Evolutionary conservation across 2,888 invertebrate genomes (phyloP).

Genomic region (Thera obeliscata): DNA sequence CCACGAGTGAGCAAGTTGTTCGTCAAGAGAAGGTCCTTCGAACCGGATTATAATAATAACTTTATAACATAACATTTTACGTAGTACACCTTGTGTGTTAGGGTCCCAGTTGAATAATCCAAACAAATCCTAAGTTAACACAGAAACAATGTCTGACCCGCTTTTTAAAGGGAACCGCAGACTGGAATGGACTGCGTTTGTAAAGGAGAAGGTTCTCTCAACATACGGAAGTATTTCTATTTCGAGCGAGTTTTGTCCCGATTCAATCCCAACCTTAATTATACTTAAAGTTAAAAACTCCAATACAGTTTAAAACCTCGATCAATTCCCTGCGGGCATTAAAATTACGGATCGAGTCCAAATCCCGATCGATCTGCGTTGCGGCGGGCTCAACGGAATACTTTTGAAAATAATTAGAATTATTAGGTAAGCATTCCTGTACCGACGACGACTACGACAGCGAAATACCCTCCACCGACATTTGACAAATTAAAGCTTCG

Average conservation of each 20-base stretch:
- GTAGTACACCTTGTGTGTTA: background rate
- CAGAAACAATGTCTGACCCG: constrained; percentile 1
- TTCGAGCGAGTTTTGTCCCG: constrained; percentile 36
- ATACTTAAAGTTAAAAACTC: constrained; percentile 33
- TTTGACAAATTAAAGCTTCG: constrained; percentile 59
- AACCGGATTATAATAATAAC: no score
- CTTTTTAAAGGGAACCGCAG: constrained; percentile 12
- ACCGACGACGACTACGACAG: constrained; percentile 20
- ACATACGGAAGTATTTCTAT: constrained; percentile 20
- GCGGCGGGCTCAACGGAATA: constrained; percentile 26
- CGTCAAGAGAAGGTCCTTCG: no score
- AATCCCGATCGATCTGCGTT: constrained; percentile 34
- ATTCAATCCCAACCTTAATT: constrained; percentile 42
- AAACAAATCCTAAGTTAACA: background rate
- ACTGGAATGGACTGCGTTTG: constrained; percentile 11
- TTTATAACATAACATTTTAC: background rate
- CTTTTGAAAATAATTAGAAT: constrained; percentile 36
- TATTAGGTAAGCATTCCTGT: constrained; percentile 32
- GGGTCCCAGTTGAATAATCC: background rate
- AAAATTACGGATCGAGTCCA: constrained; percentile 41
- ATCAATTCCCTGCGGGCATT: constrained; percentile 41
- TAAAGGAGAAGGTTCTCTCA: constrained; percentile 3
- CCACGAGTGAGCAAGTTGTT: no score
- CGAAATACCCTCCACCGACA: constrained; percentile 46
- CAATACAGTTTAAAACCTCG: constrained; percentile 36